Evolutionary conservation across 1,140 invertebrate species (phyloP), one percentile per base, ranked within the genome.

Genomic region (Drosophila punjabiensis): DNA sequence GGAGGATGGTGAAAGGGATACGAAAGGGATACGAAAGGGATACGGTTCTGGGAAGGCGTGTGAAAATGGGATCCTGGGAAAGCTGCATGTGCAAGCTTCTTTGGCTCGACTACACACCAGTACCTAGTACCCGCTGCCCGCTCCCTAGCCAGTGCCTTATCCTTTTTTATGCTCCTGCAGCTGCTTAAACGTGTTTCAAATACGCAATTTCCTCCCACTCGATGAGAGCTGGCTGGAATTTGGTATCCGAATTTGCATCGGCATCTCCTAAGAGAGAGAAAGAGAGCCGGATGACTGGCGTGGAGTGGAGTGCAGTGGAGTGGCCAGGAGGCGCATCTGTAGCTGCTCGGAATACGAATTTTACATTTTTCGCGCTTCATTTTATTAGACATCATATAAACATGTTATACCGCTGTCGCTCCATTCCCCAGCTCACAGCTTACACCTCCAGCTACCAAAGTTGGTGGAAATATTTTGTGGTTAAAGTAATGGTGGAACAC

Each of bases 141-240:
- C 16, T 45, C 45, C 45, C 50, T 16, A 28, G 30, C 47, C n/a
- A 45, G 48, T 50, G 18, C 39, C 63, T 63, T 62, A 63, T 45
- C 47, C 52, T 62, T 64, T 64, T 64, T 77, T 77, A 89, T 88
- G 85, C 85, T 88, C 67, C 76, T 88, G 68, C 84, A 88, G 84
- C 83, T 88, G 85, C 81, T 81, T 88, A 84, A 89, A 88, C 84
- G 84, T 88, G 84, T 88, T 88, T 77, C 84, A 89, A 89, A 88
- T 88, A 88, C 84, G 85, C 84, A 88, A 88, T 88, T 70, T 74
- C 67, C 81, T 28, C 58, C 65, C 55, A 48, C 71, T 39, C 69
- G 58, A 75, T 71, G 70, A 71, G 55, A 74, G 68, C 50, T 69
- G 50, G 64, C 43, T 67, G 43, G 69, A 74, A 73, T 74, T 74